These are phyloP conservation scores for Bos taurus DNA, from an alignment of 2,113 vertebrate genomes.

Conservation along the genomic window DNA sequence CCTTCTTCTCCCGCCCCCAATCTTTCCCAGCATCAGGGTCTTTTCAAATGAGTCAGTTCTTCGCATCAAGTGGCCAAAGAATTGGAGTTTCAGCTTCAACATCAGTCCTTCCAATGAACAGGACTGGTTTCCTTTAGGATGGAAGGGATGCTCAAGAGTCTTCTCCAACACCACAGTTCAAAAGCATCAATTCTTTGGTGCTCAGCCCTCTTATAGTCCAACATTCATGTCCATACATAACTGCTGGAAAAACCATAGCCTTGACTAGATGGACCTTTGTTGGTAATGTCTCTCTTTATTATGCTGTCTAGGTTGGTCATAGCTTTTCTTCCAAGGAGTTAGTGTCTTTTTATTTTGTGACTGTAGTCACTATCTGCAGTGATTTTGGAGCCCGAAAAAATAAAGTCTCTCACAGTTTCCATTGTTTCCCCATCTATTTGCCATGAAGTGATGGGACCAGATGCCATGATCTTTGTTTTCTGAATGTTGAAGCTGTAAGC, in stretches of 20 bases:
- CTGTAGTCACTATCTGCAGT: background rate
- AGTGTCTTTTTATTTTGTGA: background rate
- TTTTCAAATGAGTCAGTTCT: background rate
- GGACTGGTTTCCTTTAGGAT: background rate
- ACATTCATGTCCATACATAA: background rate
- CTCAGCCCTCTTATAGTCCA: background rate
- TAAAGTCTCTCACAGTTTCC: background rate
- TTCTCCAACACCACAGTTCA: background rate
- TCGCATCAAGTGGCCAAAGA: background rate
- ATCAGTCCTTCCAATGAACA: background rate
- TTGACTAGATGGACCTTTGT: background rate
- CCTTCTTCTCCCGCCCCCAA: background rate
- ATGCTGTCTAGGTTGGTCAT: background rate
- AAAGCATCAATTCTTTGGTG: background rate
- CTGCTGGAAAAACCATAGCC: background rate
- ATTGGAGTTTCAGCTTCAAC: background rate
- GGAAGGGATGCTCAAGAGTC: background rate
- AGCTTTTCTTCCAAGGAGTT: background rate
- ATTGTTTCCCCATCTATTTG: background rate
- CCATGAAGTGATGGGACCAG: background rate
- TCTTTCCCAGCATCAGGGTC: background rate
- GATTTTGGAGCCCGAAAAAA: background rate
- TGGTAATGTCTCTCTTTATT: background rate
- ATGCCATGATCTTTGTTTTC: background rate
- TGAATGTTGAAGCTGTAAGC: background rate